Evolutionary conservation across 2,797 vertebrate species (phyloP), one percentile per base, ranked within the genome.

Genomic region (Corythornis leucogaster): DNA sequence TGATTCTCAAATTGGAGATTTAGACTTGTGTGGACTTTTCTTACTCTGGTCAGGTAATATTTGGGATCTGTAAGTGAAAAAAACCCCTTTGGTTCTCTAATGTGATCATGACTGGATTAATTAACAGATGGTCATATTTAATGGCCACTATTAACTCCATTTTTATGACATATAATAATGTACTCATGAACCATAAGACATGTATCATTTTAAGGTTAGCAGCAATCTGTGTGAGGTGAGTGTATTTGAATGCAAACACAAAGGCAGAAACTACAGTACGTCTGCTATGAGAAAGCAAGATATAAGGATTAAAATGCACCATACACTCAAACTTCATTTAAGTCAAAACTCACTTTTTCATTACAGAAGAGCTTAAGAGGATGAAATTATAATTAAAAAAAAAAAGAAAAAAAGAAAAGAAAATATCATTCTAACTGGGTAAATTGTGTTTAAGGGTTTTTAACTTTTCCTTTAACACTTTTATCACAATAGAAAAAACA

Each of bases 31-130:
- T 82, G 58, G 45, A 35, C 12, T 67, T 67, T 31, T 77, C 26
- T 92, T 28, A 22, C 14, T 54, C 15, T 69, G 11, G 21, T 69
- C 67, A 73, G 81, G 8, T 30, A 18, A 26, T 57, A 84, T 76
- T 81, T 90, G 75, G 59, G 45, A 54, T 77, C 58, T 64, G 26
- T 59, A 86, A 77, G 28, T 57, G 21, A 83, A 90, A 84, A 64
- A 30, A 79, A 73, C 35, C 35, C 35, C 16, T 64, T 66, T 20
- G 3, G 1, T 25, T 78, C 25, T 61, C 73, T 55, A 70, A 57
- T 4, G 2, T 54, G 18, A 30, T 21, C 15, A 12, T 38, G 25
- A 2, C 13, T 77, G 19, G n/a, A 61, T 74, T 16, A 85, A 80
- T 74, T 25, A 74, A 11, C 6, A 82, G 35, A 46, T 21, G 31